Conservation (phyloP, 2,888 invertebrate genomes). For the Philonicus albiceps region DNA sequence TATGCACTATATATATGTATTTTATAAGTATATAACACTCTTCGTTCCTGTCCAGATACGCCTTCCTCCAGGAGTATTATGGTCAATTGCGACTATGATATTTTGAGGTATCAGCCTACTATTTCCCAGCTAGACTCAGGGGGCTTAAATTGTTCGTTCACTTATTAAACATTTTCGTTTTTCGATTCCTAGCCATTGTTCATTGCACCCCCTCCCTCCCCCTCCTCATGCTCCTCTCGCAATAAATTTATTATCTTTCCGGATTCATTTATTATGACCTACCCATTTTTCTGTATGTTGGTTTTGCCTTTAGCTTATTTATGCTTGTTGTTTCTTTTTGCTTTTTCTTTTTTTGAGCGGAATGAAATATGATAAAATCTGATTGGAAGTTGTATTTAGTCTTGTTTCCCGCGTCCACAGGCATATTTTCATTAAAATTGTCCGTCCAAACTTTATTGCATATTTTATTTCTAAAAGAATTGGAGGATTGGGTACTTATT, state of each 20-base stretch:
- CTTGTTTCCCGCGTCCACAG: neutral
- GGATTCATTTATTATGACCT: neutral
- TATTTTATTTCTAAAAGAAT: neutral
- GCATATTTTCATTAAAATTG: neutral
- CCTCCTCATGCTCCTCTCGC: neutral
- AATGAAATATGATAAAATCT: constrained; percentile 14
- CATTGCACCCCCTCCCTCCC: neutral
- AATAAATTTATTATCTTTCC: neutral
- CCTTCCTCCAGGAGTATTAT: neutral
- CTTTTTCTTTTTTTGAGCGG: no score
- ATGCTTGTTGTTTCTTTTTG: neutral
- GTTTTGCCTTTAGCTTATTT: neutral
- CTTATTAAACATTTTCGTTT: neutral
- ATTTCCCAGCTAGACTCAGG: neutral
- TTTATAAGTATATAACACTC: constrained; percentile 14
- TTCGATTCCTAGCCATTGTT: neutral
- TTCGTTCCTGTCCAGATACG: neutral
- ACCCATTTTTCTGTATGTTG: constrained; percentile 2
- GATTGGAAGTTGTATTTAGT: constrained; percentile 9
- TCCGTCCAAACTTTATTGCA: neutral
- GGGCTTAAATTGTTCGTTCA: neutral
- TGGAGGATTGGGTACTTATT: neutral
- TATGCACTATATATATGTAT: constrained; percentile 8
- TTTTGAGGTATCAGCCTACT: neutral
- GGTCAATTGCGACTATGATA: neutral